Conservation (phyloP, 2,113 vertebrate genomes). For the Elgaria multicarinata region DNA sequence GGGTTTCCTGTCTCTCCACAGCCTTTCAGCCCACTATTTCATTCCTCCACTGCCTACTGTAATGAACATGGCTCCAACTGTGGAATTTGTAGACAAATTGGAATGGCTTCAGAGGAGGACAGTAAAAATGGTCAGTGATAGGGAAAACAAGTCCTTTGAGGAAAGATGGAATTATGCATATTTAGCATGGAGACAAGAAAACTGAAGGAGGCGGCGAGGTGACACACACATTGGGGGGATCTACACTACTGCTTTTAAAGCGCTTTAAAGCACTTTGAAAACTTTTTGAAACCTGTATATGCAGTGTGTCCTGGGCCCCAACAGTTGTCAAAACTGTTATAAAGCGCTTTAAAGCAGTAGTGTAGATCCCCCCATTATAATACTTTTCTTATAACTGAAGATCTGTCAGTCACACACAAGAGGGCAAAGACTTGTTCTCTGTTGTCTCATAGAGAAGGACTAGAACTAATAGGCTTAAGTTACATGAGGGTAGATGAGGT, state of each 20-base stretch:
- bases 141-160: no score
- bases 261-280: no score
- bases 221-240: neutral
- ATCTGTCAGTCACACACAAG: neutral
- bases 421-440: neutral
- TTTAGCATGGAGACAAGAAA: neutral
- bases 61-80: neutral
- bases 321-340: no score
- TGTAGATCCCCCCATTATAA: no score
- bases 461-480: neutral
- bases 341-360: no score
- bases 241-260: no score
- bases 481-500: neutral
- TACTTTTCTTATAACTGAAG: no score
- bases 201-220: neutral
- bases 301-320: no score
- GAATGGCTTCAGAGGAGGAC: neutral
- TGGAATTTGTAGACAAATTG: neutral
- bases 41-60: neutral
- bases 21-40: neutral
- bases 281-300: no score
- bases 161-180: neutral
- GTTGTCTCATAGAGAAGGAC: neutral
- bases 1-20: neutral
- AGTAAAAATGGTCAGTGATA: no score